Evolutionary conservation across 2,888 invertebrate genomes (phyloP), one percentile per base, ranked within the genome.

Genomic region (Dilophus febrilis): DNA sequence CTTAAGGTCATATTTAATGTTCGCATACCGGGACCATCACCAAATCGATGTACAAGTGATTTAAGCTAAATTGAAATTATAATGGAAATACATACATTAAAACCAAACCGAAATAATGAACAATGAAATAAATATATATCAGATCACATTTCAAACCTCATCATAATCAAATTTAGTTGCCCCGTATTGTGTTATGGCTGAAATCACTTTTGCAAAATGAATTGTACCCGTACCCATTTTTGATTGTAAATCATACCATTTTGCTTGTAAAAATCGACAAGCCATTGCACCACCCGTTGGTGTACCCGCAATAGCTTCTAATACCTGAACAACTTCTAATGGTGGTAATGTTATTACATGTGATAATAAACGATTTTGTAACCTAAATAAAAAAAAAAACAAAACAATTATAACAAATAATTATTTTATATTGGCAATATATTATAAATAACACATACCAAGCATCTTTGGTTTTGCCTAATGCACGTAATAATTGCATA

Each of bases 201-300:
- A 61, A 54, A 63, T 63, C 42, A 64, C 62, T 50, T 61, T 61
- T 31, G 64, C 63, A 46, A 63, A 63, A 45, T 56, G 56, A 19
- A 58, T 49, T 40, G 59, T 62, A 16, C 64, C 63, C 35, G 56
- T 51, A 6, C 63, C 64, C 28, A 63, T 50, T 26, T 62, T 56
- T 22, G 54, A 51, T 45, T 63, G 59, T 28, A 63, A 49, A 43
- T 61, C 60, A 46, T 53, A 62, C 63, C 63, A 63, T 48, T 63
- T 63, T 28, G 63, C 63, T 46, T 63, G 63, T 22, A 63, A 47
- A 33, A 63, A 63, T 30, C 63, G 56, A 38, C 62, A 62, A 29
- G 64, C 63, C 58, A 63, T 63, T 5, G 62, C 64, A 5, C 63
- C 63, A 11, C 63, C 63, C 0, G 61, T 61, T 27, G 63, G 64